Evolutionary conservation across 2,888 invertebrate species (phyloP).

Genomic region (Chrysomela aeneicollis): DNA sequence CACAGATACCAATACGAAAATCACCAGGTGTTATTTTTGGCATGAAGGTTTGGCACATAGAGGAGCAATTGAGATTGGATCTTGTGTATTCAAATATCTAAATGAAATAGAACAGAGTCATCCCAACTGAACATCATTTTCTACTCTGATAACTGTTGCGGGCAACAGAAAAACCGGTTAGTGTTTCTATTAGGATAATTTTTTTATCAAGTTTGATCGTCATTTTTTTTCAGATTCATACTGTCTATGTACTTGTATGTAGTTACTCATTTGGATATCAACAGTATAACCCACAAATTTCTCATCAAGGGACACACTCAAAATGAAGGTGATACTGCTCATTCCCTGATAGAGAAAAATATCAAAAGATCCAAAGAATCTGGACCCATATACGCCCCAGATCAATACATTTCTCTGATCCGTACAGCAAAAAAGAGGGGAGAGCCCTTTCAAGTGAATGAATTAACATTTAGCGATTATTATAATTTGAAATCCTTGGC

Average conservation of each 20-base stretch:
- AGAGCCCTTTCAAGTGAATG: neutral
- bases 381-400: neutral
- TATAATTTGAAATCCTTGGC: neutral
- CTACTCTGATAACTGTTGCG: conserved; percentile 25
- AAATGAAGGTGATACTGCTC: too few relatives aligned
- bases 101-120: conserved; percentile 2
- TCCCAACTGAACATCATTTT: conserved; percentile 7
- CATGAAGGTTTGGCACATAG: conserved; percentile 43
- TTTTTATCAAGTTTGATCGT: neutral
- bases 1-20: conserved; percentile 21
- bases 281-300: neutral
- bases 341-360: too few relatives aligned
- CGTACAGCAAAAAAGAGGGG: neutral
- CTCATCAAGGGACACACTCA: too few relatives aligned
- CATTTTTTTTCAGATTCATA: neutral
- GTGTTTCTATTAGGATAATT: neutral
- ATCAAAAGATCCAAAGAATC: neutral
- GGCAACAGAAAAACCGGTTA: conserved; percentile 26
- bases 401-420: neutral
- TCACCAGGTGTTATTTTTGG: conserved; percentile 47
- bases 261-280: neutral
- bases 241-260: neutral
- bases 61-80: conserved; percentile 40
- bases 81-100: conserved; percentile 14
- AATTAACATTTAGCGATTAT: neutral